Percentiles rank a stretch among this genome's conserved stretches.
Conservation (phyloP, 2,113 vertebrate species). For the Campylorhamphus procurvoides region DNA sequence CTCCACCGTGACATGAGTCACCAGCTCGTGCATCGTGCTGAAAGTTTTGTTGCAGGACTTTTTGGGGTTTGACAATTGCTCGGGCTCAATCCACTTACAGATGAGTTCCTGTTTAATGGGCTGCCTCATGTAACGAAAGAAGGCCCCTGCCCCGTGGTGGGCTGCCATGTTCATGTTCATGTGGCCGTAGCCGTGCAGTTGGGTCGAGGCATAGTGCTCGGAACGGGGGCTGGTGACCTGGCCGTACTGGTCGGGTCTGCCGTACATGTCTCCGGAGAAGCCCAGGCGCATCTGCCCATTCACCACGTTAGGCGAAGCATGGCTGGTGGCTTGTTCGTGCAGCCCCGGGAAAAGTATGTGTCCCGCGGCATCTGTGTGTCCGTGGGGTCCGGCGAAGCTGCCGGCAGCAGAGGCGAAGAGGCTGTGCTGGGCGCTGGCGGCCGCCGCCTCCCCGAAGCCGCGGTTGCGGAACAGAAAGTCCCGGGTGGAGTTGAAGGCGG, state of each 20-base stretch:
- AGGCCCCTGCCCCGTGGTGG: constrained; percentile 92
- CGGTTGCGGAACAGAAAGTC: constrained; percentile 99
- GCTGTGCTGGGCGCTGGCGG: constrained; percentile 93
- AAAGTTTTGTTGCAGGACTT: constrained; percentile 96
- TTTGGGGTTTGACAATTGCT: constrained; percentile 95
- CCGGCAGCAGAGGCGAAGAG: constrained; percentile 89
- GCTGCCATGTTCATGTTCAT: constrained; percentile 91
- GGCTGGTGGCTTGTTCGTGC: constrained; percentile 93
- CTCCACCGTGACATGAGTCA: constrained; percentile 97
- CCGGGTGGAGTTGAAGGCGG: constrained; percentile 98
- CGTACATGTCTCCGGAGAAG: constrained; percentile 99
- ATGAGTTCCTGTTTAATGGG: constrained; percentile 99
- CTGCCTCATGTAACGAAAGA: constrained; percentile 99
- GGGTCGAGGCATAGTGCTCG: constrained; percentile 94
- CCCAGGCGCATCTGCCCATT: constrained; percentile 98
- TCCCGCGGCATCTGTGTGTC: constrained; percentile 94
- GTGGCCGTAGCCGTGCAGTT: constrained; percentile 97
- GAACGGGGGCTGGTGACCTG: constrained; percentile 96
- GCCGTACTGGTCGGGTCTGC: constrained; percentile 94
- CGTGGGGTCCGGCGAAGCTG: constrained; percentile 91
- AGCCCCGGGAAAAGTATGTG: constrained; percentile 98
- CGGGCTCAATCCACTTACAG: constrained; percentile 97
- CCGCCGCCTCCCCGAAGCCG: constrained; percentile 94
- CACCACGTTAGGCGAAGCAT: constrained; percentile 95
- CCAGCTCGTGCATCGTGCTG: constrained; percentile 98